Percentiles rank a stretch among this genome's conserved stretches.
phyloP scores from a whole-genome alignment of 2,797 vertebrate genomes.

The Pristis pectinata region DNA sequence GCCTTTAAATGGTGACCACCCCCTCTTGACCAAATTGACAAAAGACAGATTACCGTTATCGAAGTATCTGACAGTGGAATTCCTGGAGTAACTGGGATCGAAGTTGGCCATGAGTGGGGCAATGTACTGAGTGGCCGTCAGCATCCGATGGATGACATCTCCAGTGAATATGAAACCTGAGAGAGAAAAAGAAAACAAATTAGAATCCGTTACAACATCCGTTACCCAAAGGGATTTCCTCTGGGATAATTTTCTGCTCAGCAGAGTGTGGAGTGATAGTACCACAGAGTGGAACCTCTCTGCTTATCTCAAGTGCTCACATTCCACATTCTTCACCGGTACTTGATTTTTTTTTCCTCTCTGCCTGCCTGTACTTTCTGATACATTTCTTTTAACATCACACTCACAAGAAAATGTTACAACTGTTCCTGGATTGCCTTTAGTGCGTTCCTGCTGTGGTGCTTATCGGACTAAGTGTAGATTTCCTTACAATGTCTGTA shows the following conservation, averaged over 20 bases:
- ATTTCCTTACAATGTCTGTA: background rate
- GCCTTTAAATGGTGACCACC: background rate
- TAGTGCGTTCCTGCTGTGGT: background rate
- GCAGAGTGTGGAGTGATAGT: background rate
- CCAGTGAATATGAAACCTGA: conserved; percentile 92
- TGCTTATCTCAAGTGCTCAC: background rate
- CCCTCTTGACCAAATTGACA: background rate
- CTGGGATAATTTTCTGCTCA: background rate
- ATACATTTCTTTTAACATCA: too few relatives aligned
- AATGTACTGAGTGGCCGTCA: conserved; percentile 89
- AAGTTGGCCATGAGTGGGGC: conserved; percentile 98
- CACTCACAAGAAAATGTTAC: background rate
- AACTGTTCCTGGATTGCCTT: background rate
- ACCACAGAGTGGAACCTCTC: too few relatives aligned
- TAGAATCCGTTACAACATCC: fast-evolving
- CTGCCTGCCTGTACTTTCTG: background rate
- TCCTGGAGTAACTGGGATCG: conserved; percentile 82
- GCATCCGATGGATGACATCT: conserved; percentile 84
- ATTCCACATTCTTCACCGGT: background rate
- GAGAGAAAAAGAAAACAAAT: background rate
- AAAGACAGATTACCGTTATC: conserved; percentile 73
- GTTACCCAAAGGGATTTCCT: background rate
- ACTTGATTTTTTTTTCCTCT: background rate
- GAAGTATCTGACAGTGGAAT: conserved; percentile 80
- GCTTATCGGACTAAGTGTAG: background rate